Evolutionary conservation across 2,113 vertebrate species (phyloP).

Genomic region (Entelurus aequoreus): DNA sequence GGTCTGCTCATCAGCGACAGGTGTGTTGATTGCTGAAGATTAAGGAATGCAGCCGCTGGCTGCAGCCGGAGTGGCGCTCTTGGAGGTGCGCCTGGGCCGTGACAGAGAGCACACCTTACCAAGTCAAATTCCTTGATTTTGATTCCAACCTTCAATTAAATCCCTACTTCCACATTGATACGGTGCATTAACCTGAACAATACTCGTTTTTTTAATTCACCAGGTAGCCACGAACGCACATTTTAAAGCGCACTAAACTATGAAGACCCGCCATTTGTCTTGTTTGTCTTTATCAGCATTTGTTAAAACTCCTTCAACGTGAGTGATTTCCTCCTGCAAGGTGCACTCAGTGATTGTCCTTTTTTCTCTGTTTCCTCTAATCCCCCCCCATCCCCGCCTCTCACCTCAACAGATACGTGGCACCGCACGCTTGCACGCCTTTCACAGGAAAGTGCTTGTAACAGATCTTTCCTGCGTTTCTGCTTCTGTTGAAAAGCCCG

Average conservation of each 20-base stretch:
- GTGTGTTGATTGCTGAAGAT: no score
- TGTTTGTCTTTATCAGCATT: slow-evolving; percentile 2
- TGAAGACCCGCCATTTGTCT: background rate
- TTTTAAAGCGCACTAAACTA: slow-evolving; percentile 1
- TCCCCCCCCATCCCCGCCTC: background rate
- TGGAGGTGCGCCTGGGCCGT: no score
- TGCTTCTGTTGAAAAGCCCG: background rate
- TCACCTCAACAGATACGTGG: background rate
- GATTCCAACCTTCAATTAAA: background rate
- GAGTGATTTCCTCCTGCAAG: slow-evolving; percentile 10
- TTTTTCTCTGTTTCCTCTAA: background rate
- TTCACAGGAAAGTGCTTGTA: background rate
- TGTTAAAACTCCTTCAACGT: slow-evolving; percentile 5
- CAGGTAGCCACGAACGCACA: background rate
- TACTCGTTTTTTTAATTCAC: background rate
- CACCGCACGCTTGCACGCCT: background rate
- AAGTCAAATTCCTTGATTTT: no score
- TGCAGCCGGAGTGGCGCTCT: no score
- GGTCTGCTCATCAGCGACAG: no score
- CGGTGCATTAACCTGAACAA: background rate
- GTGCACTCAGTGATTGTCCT: slow-evolving; percentile 2
- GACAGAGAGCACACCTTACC: no score
- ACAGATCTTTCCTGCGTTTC: background rate
- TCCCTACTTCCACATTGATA: background rate
- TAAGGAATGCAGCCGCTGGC: no score